Percentiles rank a stretch among this genome's conserved stretches.
Conservation (phyloP, 2,113 vertebrate species). For the Ceyx margarethae region DNA sequence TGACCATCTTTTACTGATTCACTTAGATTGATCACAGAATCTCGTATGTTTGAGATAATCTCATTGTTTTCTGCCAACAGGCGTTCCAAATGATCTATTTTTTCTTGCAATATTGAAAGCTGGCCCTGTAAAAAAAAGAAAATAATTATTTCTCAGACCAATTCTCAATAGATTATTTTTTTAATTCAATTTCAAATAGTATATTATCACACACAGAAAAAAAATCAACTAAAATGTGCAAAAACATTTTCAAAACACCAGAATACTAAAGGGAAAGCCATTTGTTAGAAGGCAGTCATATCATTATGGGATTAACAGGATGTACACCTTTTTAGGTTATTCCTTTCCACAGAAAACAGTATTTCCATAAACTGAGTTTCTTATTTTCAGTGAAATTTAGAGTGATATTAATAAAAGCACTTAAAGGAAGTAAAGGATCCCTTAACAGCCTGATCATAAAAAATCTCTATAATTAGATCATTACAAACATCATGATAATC, state of each 20-base stretch:
- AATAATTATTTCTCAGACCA: slow-evolving; percentile 1
- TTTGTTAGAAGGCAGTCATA: neutral
- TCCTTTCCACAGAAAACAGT: neutral
- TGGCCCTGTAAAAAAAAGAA: slow-evolving; percentile 78
- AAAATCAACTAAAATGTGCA: neutral
- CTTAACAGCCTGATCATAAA: neutral
- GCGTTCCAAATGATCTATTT: slow-evolving; percentile 89
- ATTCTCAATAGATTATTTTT: neutral
- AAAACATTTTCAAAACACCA: neutral
- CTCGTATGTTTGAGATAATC: slow-evolving; percentile 87
- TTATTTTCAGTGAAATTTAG: neutral
- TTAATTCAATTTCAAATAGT: neutral
- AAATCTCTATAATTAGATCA: neutral
- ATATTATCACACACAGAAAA: neutral
- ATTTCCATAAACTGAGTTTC: neutral
- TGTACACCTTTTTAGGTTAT: neutral
- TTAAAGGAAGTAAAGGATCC: neutral
- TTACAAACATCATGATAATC: neutral
- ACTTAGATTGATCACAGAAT: slow-evolving; percentile 84
- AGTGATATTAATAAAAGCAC: neutral
- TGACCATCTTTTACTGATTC: slow-evolving; percentile 79
- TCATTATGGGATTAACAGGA: neutral
- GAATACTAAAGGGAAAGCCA: neutral
- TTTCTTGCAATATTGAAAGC: slow-evolving; percentile 86
- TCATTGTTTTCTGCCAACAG: slow-evolving; percentile 90